These are phyloP conservation scores for Scelioninae gen. 1 DNA, from an alignment of 2,888 invertebrate species.

Conservation along the genomic window DNA sequence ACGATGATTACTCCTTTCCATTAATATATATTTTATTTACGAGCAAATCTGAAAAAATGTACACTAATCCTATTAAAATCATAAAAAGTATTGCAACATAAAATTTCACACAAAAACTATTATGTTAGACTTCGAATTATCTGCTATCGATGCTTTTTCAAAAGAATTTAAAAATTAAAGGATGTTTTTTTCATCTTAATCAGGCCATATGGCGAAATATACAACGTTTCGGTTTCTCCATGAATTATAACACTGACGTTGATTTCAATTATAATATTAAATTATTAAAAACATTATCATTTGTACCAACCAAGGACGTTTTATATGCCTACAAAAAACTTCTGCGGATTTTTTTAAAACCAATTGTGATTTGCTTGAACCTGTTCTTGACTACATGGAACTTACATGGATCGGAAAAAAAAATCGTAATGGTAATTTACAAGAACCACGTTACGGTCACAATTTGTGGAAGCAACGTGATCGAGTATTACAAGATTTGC, in stretches of 20 bases:
- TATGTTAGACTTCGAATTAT: constrained; percentile 15
- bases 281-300: constrained; percentile 17
- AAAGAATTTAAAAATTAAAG: constrained; percentile 6
- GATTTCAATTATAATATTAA: constrained; percentile 26
- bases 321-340: constrained; percentile 8
- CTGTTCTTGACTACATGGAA: constrained; percentile 11
- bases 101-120: not conserved
- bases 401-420: constrained; percentile 15
- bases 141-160: not conserved
- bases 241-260: not conserved
- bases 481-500: not conserved
- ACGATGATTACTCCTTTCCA: not conserved
- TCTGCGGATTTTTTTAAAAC: not conserved
- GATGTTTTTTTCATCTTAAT: constrained; percentile 27
- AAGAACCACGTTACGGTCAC: not conserved
- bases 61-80: not conserved
- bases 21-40: constrained; percentile 11
- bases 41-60: not conserved
- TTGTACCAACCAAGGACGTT: constrained; percentile 9
- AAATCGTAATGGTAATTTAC: not conserved
- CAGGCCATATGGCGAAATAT: constrained; percentile 15
- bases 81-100: not conserved
- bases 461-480: constrained; percentile 14
- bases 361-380: not conserved
- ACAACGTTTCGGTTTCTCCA: constrained; percentile 5